phyloP scores from a whole-genome alignment of 2,113 vertebrate genomes.

The Taxidea taxus region DNA sequence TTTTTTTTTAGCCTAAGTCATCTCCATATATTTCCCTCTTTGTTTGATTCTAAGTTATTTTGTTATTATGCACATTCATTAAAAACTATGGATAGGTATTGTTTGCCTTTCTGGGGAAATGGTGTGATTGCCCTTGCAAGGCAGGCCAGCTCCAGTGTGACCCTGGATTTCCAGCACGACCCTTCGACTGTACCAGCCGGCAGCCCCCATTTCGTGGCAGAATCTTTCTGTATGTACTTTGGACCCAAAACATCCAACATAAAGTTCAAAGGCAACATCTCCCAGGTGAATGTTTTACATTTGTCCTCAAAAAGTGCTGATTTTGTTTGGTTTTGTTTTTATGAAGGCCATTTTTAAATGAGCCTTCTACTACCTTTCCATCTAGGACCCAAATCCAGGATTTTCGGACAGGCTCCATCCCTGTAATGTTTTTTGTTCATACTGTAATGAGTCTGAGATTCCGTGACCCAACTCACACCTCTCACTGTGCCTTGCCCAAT shows the following conservation, averaged over 20 bases:
- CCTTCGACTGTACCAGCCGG: accelerated
- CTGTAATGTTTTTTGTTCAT: neutral
- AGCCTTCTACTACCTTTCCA: neutral
- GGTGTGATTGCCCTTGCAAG: accelerated
- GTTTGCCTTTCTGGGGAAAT: neutral
- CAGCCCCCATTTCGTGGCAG: accelerated
- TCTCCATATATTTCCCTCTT: neutral
- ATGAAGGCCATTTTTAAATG: neutral
- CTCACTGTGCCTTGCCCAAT: neutral
- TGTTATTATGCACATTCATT: neutral
- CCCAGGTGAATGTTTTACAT: neutral
- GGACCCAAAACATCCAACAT: neutral
- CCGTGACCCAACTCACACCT: neutral
- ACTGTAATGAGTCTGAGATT: neutral
- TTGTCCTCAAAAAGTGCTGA: neutral
- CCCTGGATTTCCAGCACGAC: neutral
- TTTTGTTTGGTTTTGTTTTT: neutral
- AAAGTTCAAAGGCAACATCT: neutral
- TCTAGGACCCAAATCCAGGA: neutral
- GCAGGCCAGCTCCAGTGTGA: neutral
- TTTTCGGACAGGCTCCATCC: neutral
- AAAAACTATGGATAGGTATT: neutral
- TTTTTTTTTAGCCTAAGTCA: neutral
- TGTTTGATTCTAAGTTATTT: neutral
- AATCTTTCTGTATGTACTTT: neutral